Evolutionary conservation across 2,888 invertebrate species (phyloP).

Genomic region (Frankliniella intonsa): DNA sequence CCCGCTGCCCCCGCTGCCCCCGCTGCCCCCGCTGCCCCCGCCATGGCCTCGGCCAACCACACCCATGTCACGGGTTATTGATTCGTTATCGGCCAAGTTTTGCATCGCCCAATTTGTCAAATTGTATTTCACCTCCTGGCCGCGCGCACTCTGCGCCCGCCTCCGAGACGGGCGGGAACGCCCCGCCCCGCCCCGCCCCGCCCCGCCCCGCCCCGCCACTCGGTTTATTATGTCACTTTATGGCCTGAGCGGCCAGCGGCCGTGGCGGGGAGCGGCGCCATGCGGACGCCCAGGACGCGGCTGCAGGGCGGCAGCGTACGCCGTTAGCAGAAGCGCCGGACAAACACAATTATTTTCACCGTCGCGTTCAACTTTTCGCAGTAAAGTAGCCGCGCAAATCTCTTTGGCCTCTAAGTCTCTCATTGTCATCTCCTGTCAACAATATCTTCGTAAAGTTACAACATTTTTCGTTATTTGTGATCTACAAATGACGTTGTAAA

Average conservation of each 20-base stretch:
- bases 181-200: background rate
- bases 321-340: no score
- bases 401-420: no score
- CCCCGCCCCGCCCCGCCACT: background rate
- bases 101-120: constrained; percentile 8
- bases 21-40: background rate
- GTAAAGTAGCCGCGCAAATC: no score
- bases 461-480: no score
- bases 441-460: no score
- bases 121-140: background rate
- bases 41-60: background rate
- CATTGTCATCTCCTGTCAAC: no score
- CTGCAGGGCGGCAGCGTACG: no score
- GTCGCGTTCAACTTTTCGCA: no score
- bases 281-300: background rate
- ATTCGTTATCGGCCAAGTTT: constrained; percentile 16
- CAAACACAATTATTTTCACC: no score
- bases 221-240: constrained; percentile 21
- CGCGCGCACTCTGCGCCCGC: no score
- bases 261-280: background rate
- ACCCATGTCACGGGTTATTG: constrained; percentile 10
- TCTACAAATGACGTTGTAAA: no score
- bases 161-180: no score
- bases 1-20: background rate
- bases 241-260: constrained; percentile 2